These are phyloP conservation scores for Eulacestoma nigropectus DNA, from an alignment of 2,113 vertebrate genomes.

Conservation along the genomic window DNA sequence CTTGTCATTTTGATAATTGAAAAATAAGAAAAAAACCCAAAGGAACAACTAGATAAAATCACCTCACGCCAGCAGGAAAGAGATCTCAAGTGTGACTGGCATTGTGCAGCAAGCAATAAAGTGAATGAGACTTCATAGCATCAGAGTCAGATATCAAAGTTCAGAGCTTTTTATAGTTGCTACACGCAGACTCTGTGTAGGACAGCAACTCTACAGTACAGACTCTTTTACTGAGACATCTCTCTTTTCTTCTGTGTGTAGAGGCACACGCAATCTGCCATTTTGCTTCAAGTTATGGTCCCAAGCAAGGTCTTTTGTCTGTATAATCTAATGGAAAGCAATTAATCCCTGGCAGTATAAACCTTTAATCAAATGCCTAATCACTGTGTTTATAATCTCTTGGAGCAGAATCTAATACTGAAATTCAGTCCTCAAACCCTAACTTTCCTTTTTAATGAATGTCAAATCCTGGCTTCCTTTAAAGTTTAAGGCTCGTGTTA, in stretches of 20 bases:
- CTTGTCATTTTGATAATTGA: neutral
- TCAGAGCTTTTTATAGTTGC: neutral
- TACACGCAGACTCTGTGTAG: too few relatives aligned
- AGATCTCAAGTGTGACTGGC: neutral
- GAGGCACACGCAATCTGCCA: neutral
- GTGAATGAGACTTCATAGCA: neutral
- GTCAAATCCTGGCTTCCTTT: neutral
- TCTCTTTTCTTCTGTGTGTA: neutral
- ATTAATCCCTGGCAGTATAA: neutral
- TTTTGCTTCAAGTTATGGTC: neutral
- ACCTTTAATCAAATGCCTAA: constrained; percentile 17
- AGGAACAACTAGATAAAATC: neutral
- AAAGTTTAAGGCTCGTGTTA: neutral
- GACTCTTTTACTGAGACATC: neutral
- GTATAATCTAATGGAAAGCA: neutral
- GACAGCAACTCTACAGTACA: neutral
- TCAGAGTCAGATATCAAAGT: neutral
- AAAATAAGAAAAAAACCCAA: neutral
- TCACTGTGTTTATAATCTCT: neutral
- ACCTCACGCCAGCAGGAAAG: neutral
- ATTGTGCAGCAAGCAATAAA: neutral
- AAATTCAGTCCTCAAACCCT: neutral
- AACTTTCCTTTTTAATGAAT: constrained; percentile 6
- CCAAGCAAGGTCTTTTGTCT: neutral
- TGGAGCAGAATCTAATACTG: neutral